These are phyloP conservation scores for Chymomyza amoena DNA, from an alignment of 2,888 invertebrate species.

Conservation along the genomic window DNA sequence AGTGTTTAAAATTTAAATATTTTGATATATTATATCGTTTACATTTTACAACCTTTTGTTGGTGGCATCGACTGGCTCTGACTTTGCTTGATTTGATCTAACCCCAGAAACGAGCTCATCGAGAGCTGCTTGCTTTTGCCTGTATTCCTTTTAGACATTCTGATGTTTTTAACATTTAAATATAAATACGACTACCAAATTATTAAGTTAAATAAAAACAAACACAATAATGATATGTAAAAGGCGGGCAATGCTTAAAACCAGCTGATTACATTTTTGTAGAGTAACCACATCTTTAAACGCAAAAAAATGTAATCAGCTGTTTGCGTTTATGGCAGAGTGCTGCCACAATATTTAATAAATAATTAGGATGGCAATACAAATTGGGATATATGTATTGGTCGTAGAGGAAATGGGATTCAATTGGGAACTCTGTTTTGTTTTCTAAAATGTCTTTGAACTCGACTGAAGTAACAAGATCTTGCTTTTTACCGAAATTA, in stretches of 20 bases:
- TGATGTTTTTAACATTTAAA: background rate
- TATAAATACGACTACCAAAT: background rate
- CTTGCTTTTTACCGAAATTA: slow-evolving; percentile 36
- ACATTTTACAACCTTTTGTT: slow-evolving; percentile 24
- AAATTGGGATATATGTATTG: background rate
- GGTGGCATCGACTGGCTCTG: slow-evolving; percentile 25
- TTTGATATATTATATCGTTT: background rate
- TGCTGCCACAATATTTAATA: too few species aligned
- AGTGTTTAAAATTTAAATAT: background rate
- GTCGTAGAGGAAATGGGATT: background rate
- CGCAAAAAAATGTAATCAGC: background rate
- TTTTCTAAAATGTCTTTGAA: background rate
- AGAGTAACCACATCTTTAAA: background rate
- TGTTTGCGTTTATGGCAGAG: background rate
- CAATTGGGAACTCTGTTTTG: background rate
- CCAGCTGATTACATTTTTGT: background rate
- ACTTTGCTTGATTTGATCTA: slow-evolving; percentile 36
- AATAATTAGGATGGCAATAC: background rate
- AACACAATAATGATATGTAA: background rate
- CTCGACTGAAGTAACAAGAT: background rate
- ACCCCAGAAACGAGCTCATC: slow-evolving; percentile 58
- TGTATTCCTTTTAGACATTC: background rate
- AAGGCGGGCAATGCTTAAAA: background rate
- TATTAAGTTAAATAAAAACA: background rate
- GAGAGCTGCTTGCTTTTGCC: slow-evolving; percentile 54